A percentile compares a stretch with the other conserved stretches of the same genome.
Conservation (phyloP, 30 jellyfish, hydroid and myxozoan species). For the Chrysaora quinquecirrha region DNA sequence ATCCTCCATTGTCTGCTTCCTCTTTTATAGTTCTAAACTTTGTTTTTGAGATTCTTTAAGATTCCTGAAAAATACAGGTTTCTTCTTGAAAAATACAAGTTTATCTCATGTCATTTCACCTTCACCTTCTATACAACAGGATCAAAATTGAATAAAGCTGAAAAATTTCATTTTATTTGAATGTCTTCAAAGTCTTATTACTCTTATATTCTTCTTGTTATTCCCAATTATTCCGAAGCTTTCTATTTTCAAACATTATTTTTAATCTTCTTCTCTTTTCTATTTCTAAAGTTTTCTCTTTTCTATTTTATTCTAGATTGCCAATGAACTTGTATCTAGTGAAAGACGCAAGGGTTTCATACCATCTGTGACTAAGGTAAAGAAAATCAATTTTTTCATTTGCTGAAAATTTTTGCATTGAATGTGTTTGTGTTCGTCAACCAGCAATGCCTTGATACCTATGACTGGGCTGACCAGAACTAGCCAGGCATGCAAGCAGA, state of each 20-base stretch:
- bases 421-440: no score
- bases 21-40: not conserved
- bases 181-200: no score
- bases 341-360: not conserved
- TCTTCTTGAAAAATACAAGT: not conserved
- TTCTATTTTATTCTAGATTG: not conserved
- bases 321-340: not conserved
- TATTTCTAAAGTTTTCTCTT: not conserved
- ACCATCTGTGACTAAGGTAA: not conserved
- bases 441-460: not conserved
- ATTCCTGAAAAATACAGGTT: not conserved
- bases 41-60: not conserved
- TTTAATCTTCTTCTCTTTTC: no score
- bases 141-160: no score
- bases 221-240: no score
- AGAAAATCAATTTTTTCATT: not conserved
- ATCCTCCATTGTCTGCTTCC: no score
- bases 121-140: no score
- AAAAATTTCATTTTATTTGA: no score
- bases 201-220: no score
- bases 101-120: no score
- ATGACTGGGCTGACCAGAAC: not conserved
- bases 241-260: no score
- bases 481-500: not conserved
- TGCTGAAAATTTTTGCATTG: not conserved